phyloP scores from a whole-genome alignment of 2,797 vertebrate genomes.

The Hylomyscus alleni region DNA sequence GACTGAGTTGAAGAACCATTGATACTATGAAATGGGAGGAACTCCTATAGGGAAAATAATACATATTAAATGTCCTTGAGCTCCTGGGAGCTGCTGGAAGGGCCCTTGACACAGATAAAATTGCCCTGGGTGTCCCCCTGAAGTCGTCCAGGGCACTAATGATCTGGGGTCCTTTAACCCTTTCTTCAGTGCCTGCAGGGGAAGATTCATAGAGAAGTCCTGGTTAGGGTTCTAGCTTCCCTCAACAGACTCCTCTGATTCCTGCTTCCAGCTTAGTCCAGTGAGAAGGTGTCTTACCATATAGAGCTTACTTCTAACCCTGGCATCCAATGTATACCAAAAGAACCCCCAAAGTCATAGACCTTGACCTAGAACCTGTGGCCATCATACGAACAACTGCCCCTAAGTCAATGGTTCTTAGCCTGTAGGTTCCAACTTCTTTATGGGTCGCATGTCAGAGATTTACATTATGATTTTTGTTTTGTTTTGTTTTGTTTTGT shows the following conservation, averaged over 20 bases:
- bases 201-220: not conserved
- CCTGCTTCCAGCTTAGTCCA: not conserved
- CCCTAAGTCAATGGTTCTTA: not conserved
- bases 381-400: not conserved
- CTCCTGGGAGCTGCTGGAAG: not conserved
- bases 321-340: not conserved
- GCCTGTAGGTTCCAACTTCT: no score
- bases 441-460: not conserved
- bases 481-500: no score
- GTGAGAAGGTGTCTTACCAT: not conserved
- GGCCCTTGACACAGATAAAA: not conserved
- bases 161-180: not conserved
- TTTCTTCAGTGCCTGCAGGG: not conserved
- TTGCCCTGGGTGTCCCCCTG: no score
- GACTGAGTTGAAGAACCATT: not conserved
- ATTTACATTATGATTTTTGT: not conserved
- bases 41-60: not conserved
- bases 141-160: not conserved
- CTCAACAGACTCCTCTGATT: not conserved
- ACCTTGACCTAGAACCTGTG: not conserved
- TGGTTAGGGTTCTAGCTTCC: not conserved
- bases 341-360: not conserved
- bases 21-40: not conserved
- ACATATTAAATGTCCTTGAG: not conserved
- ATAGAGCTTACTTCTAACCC: not conserved